phyloP scores from a whole-genome alignment of 2,113 vertebrate species.

The Hippocampus abdominalis region DNA sequence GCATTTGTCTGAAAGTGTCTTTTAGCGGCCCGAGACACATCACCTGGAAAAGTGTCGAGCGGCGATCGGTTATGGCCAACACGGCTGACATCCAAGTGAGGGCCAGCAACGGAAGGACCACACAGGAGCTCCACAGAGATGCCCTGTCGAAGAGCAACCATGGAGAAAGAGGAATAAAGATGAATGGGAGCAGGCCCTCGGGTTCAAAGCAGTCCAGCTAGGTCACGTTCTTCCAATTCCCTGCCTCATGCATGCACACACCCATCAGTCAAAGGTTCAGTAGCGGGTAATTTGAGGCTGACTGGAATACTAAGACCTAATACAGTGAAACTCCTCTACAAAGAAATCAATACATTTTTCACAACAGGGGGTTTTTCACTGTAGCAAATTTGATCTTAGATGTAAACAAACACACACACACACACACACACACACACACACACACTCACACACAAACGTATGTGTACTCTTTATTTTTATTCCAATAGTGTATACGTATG shows the following conservation, averaged over 20 bases:
- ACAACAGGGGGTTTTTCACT: too few relatives aligned
- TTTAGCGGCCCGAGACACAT: constrained; percentile 1
- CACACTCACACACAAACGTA: too few relatives aligned
- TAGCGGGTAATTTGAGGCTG: constrained; percentile 26
- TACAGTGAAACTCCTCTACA: too few relatives aligned
- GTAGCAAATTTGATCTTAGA: too few relatives aligned
- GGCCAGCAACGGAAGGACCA: constrained; percentile 87
- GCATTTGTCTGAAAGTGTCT: not conserved
- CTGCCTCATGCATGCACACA: constrained; percentile 5
- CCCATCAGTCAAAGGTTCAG: constrained; percentile 18
- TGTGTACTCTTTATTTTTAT: too few relatives aligned
- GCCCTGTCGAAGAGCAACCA: constrained; percentile 53
- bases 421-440: too few relatives aligned
- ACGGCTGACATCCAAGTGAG: constrained; percentile 99
- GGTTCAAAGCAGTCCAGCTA: constrained; percentile 30
- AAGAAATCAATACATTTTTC: too few relatives aligned
- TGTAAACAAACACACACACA: too few relatives aligned
- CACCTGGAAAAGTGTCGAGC: constrained; percentile 92
- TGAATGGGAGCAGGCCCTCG: constrained; percentile 38
- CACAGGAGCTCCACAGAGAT: constrained; percentile 70
- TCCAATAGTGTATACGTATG: too few relatives aligned
- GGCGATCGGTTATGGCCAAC: constrained; percentile 95
- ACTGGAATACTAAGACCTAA: constrained; percentile 39
- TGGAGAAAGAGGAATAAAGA: constrained; percentile 16
- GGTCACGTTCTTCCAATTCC: constrained; percentile 23